Percentiles rank a stretch among this genome's conserved stretches.
phyloP scores from a whole-genome alignment of 1,140 invertebrate genomes.

The Matsumurasca onukii region DNA sequence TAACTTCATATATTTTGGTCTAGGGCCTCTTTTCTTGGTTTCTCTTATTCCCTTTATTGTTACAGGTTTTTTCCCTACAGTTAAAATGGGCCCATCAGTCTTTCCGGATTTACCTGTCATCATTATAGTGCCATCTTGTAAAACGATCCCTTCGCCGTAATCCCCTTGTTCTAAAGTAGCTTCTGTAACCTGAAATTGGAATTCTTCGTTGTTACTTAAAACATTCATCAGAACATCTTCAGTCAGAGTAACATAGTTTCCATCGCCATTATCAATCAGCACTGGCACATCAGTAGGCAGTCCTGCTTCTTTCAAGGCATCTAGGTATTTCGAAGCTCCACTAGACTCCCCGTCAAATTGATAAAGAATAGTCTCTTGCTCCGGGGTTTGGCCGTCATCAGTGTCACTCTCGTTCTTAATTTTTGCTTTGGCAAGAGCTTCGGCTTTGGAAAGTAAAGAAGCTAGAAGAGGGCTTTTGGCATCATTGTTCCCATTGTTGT shows the following conservation, averaged over 20 bases:
- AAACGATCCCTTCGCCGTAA: slow-evolving; percentile 31
- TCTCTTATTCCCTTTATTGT: slow-evolving; percentile 17
- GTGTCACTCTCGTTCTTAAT: slow-evolving; percentile 22
- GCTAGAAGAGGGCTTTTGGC: slow-evolving; percentile 39
- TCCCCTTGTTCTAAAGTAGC: slow-evolving; percentile 33
- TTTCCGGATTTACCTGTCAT: slow-evolving; percentile 31
- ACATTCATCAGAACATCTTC: slow-evolving; percentile 55
- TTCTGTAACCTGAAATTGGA: slow-evolving; percentile 56
- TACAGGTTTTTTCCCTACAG: slow-evolving; percentile 20
- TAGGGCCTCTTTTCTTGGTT: not conserved
- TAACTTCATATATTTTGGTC: slow-evolving; percentile 18
- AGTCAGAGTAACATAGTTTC: slow-evolving; percentile 56
- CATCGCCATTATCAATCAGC: slow-evolving; percentile 56
- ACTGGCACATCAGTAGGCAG: slow-evolving; percentile 56
- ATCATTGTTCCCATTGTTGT: slow-evolving; percentile 29
- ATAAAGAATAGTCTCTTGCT: slow-evolving; percentile 27
- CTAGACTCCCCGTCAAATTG: slow-evolving; percentile 30
- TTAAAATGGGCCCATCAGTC: slow-evolving; percentile 28
- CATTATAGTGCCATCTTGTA: slow-evolving; percentile 30
- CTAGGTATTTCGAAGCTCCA: slow-evolving; percentile 47
- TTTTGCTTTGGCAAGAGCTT: slow-evolving; percentile 33
- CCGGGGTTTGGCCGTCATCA: slow-evolving; percentile 6
- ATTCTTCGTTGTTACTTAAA: slow-evolving; percentile 55
- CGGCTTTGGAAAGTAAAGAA: slow-evolving; percentile 41
- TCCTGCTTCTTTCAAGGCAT: slow-evolving; percentile 55